These are phyloP conservation scores for Marmota monax DNA, from an alignment of 2,113 vertebrate species.

Conservation along the genomic window DNA sequence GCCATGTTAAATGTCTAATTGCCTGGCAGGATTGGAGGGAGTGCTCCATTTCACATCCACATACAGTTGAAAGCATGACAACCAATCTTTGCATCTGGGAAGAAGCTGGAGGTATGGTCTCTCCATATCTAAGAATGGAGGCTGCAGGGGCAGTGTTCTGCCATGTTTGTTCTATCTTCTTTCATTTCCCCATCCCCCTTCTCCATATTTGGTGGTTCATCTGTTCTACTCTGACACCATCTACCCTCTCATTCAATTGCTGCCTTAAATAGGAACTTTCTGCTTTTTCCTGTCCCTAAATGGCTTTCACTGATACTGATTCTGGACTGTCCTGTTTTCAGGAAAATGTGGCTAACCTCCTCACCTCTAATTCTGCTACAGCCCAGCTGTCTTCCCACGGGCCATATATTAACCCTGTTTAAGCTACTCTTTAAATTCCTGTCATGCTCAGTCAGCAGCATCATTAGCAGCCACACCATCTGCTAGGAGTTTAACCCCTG, in stretches of 20 bases:
- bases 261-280: slow-evolving; percentile 67
- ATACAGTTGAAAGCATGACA: neutral
- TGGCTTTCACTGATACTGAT: slow-evolving; percentile 34
- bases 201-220: neutral
- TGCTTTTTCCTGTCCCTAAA: slow-evolving; percentile 69
- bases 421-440: slow-evolving; percentile 77
- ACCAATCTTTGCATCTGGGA: neutral
- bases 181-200: neutral
- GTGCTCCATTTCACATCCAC: neutral
- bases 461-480: slow-evolving; percentile 45
- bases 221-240: neutral
- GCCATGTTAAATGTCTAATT: neutral
- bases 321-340: slow-evolving; percentile 57
- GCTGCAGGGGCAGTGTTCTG: neutral
- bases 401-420: slow-evolving; percentile 71
- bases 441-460: slow-evolving; percentile 61
- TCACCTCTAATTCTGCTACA: slow-evolving; percentile 64
- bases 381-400: slow-evolving; percentile 77
- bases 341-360: slow-evolving; percentile 62
- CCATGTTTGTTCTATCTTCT: neutral
- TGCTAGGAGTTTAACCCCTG: slow-evolving; percentile 67
- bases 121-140: neutral
- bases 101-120: neutral
- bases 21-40: neutral
- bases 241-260: slow-evolving; percentile 25